Evolutionary conservation across 2,113 vertebrate genomes (phyloP).

Genomic region (Sprattus sprattus): DNA sequence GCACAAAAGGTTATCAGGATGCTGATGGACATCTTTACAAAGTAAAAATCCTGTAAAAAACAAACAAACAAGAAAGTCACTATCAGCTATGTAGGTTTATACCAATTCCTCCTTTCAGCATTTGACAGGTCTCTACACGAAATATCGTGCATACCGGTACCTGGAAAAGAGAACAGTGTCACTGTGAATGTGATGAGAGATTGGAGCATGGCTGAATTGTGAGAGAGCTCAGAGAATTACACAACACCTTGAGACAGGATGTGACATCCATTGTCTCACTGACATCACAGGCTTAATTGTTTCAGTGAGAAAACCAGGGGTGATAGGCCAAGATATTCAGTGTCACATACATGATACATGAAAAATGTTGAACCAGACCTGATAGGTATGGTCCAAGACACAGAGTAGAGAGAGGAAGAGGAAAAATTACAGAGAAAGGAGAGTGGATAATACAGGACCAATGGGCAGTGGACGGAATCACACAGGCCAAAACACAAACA

Average conservation of each 20-base stretch:
- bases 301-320: neutral
- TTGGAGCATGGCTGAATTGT: neutral
- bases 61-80: neutral
- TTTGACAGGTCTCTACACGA: neutral
- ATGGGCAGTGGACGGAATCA: no score
- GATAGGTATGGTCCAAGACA: no score
- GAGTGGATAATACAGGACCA: no score
- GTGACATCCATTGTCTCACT: neutral
- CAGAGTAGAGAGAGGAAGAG: no score
- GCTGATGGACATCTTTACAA: slow-evolving; percentile 37
- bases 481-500: no score
- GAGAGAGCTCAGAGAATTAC: neutral
- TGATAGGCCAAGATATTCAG: neutral
- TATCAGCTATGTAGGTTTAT: neutral
- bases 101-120: neutral
- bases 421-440: no score
- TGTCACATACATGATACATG: neutral
- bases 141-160: neutral
- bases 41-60: slow-evolving; percentile 38
- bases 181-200: slow-evolving; percentile 7
- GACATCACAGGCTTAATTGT: neutral
- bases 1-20: neutral
- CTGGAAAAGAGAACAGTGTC: neutral
- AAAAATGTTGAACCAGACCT: no score
- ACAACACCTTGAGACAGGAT: neutral